These are phyloP conservation scores for Cataglyphis altisquamis DNA, from an alignment of 2,888 invertebrate genomes.

Conservation along the genomic window DNA sequence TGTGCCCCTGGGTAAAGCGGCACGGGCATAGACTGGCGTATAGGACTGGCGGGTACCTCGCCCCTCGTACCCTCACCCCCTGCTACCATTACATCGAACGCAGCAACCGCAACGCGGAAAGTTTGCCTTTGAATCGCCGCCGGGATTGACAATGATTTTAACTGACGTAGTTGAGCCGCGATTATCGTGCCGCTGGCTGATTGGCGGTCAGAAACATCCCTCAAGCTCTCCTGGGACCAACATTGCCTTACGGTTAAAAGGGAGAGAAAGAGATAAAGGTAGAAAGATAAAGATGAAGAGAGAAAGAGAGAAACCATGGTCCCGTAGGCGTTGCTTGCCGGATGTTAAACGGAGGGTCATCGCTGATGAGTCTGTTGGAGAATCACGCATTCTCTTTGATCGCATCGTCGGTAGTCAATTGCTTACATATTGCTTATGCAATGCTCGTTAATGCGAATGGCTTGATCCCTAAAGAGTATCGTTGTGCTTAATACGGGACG, in stretches of 20 bases:
- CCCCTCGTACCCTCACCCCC: neutral
- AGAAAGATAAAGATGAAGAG: neutral
- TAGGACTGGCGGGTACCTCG: constrained; percentile 65
- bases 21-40: constrained; percentile 54
- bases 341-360: constrained; percentile 39
- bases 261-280: neutral
- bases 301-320: neutral
- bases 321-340: constrained; percentile 7
- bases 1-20: constrained; percentile 69
- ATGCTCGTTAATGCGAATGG: constrained; percentile 37
- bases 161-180: constrained; percentile 68
- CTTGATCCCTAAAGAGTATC: constrained; percentile 20
- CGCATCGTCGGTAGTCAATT: constrained; percentile 30
- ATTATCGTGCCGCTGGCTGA: constrained; percentile 72
- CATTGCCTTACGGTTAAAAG: constrained; percentile 7
- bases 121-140: constrained; percentile 72
- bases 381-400: constrained; percentile 52
- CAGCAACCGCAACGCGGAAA: constrained; percentile 73
- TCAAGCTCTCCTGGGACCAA: constrained; percentile 19
- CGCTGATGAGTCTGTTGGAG: constrained; percentile 34
- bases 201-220: constrained; percentile 73
- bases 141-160: constrained; percentile 74
- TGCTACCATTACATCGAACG: constrained; percentile 69
- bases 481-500: constrained; percentile 18
- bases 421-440: constrained; percentile 48